Conservation (phyloP, 2,113 vertebrate genomes). For the Melozone crissalis region DNA sequence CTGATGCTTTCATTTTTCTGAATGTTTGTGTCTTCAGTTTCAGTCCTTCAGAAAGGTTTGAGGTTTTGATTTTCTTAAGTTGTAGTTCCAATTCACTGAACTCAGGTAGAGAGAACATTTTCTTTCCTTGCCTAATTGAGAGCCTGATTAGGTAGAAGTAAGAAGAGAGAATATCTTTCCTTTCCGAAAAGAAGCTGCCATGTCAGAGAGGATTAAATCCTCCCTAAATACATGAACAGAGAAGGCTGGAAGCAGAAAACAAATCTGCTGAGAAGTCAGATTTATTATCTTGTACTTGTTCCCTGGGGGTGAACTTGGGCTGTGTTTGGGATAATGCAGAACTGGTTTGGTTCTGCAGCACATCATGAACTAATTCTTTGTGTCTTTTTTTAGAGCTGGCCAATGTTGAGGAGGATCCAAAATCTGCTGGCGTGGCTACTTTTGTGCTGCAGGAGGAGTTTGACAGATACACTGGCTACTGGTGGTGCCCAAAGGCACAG, state of each 20-base stretch:
- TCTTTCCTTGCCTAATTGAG: background rate
- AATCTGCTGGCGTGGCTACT: conserved; percentile 81
- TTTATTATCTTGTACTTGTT: background rate
- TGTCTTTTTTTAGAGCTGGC: conserved; percentile 70
- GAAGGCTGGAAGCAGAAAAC: background rate
- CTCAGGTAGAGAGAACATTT: background rate
- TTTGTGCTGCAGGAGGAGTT: conserved; percentile 86
- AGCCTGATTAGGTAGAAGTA: background rate
- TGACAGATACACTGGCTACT: conserved; percentile 84
- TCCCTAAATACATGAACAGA: background rate
- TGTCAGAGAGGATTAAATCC: background rate
- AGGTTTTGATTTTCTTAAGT: background rate
- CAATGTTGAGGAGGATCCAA: conserved; percentile 81
- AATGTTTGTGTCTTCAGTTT: background rate
- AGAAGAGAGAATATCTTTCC: background rate
- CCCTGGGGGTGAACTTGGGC: background rate
- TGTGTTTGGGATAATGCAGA: background rate
- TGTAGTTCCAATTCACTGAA: background rate
- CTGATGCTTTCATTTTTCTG: background rate
- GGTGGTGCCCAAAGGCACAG: conserved; percentile 81
- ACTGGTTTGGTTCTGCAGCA: background rate
- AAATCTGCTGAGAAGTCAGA: conserved; percentile 25
- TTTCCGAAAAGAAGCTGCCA: background rate
- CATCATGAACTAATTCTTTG: background rate
- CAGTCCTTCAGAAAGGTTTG: background rate